A percentile compares a stretch with the other conserved stretches of the same genome.
phyloP scores from a whole-genome alignment of 1,140 invertebrate genomes.

The Mylabris phalerata region DNA sequence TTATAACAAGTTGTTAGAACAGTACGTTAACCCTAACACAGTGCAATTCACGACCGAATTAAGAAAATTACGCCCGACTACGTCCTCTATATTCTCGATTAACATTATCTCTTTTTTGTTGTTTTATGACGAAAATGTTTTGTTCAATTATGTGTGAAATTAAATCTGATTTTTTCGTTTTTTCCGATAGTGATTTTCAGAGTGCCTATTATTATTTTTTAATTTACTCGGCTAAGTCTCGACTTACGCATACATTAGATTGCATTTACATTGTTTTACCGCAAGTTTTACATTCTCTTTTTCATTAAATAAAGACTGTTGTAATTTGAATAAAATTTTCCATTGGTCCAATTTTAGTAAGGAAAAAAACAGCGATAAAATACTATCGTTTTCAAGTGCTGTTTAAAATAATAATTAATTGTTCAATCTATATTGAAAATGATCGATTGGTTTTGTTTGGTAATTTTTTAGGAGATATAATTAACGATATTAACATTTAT shows the following conservation, averaged over 20 bases:
- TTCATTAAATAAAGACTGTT: no score
- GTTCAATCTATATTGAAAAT: conserved; percentile 5
- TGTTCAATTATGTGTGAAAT: conserved; percentile 15
- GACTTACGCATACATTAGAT: no score
- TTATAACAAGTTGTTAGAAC: background rate
- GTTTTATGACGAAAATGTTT: conserved; percentile 10
- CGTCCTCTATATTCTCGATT: conserved; percentile 9
- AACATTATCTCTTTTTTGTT: background rate
- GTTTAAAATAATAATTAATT: no score
- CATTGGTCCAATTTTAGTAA: no score
- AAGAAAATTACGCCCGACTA: conserved; percentile 13
- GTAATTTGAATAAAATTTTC: no score
- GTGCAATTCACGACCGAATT: conserved; percentile 14
- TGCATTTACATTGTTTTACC: no score
- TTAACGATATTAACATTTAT: conserved; percentile 16
- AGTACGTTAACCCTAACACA: conserved; percentile 11
- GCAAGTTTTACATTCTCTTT: no score
- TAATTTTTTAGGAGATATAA: conserved; percentile 9
- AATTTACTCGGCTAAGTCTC: no score
- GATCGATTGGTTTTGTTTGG: conserved; percentile 4
- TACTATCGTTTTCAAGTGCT: no score
- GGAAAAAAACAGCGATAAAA: no score
- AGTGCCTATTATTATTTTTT: background rate
- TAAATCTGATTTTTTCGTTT: conserved; percentile 12
- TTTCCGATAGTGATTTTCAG: background rate